Evolutionary conservation across 1,140 invertebrate genomes (phyloP), one percentile per base, ranked within the genome.

Genomic region (Eueides isabella): DNA sequence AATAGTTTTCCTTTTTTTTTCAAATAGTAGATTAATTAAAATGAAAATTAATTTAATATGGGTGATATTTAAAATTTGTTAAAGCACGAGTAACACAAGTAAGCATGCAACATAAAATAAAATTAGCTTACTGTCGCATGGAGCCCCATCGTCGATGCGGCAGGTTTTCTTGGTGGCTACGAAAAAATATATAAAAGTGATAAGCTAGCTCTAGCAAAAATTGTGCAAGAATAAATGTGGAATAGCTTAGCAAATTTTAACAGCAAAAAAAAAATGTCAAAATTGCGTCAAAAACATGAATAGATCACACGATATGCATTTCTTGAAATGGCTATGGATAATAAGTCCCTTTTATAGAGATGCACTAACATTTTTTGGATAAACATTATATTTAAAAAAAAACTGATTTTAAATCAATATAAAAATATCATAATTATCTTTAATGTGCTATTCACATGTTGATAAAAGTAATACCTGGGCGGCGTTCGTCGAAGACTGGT

Each of bases 81-180:
- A 23, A 26, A 55, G 48, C 19, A 4, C 26, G 19, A 55, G 7
- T 9, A 55, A 55, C 16, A 19, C 19, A n/a, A 19, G 41, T 48
- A 55, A 55, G 28, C 64, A 67, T 73, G 65, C 48, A 78, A 74
- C 75, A 82, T 82, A 77, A 75, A 71, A 70, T 84, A 81, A 77
- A 76, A 75, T 76, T n/a, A 80, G 90, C 96, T 96, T 95, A 96
- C 96, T 96, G 95, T 95, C 96, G 94, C 94, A 97, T 96, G 68
- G 96, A 96, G 76, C 96, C 96, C 96, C 96, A 97, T 93, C 96
- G 94, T 78, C 96, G 94, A 86, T 96, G 95, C 77, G 96, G 94
- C 77, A 96, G 92, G 78, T 95, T 95, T 84, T 96, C 95, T 83
- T 95, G 94, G 86, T 96, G 94, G 92, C 95, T 96, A 93, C 67